Conservation (phyloP, 2,888 invertebrate species). For the Cheilosia impressa region DNA sequence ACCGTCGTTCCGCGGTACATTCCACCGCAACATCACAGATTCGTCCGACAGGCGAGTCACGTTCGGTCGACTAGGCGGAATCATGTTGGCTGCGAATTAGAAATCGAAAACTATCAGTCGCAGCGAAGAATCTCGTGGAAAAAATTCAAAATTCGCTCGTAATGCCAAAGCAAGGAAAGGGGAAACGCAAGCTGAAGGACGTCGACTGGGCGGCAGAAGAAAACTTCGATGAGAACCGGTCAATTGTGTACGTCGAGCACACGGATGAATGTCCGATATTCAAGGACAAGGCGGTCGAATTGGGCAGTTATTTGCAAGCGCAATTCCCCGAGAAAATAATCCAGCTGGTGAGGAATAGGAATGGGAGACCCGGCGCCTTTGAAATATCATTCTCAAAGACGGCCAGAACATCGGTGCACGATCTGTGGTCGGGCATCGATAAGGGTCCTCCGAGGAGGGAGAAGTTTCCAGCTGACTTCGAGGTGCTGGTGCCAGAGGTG, state of each 20-base stretch:
- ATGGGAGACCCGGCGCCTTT: conserved; percentile 80
- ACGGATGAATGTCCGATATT: conserved; percentile 81
- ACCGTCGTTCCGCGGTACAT: conserved; percentile 92
- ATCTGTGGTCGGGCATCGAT: conserved; percentile 79
- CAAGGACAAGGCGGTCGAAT: conserved; percentile 79
- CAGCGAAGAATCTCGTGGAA: neutral
- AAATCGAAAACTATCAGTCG: neutral
- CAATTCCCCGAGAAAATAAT: conserved; percentile 79
- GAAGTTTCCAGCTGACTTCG: conserved; percentile 80
- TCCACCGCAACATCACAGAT: conserved; percentile 97
- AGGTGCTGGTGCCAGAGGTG: conserved; percentile 78
- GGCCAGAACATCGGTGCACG: conserved; percentile 79
- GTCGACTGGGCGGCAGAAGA: conserved; percentile 80
- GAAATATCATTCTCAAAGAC: conserved; percentile 81
- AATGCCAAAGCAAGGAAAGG: conserved; percentile 67
- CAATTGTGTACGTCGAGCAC: conserved; percentile 81
- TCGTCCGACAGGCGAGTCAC: conserved; percentile 94
- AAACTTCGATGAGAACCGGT: conserved; percentile 80
- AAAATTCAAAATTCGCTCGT: conserved; percentile 2
- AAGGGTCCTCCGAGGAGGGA: conserved; percentile 81
- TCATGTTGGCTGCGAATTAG: conserved; percentile 86
- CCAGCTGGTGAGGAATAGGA: conserved; percentile 79
- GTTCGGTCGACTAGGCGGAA: conserved; percentile 94
- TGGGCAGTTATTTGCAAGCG: conserved; percentile 76
- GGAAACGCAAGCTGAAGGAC: conserved; percentile 73